These are phyloP conservation scores for Psittacula echo DNA, from an alignment of 2,797 vertebrate genomes.

Conservation along the genomic window DNA sequence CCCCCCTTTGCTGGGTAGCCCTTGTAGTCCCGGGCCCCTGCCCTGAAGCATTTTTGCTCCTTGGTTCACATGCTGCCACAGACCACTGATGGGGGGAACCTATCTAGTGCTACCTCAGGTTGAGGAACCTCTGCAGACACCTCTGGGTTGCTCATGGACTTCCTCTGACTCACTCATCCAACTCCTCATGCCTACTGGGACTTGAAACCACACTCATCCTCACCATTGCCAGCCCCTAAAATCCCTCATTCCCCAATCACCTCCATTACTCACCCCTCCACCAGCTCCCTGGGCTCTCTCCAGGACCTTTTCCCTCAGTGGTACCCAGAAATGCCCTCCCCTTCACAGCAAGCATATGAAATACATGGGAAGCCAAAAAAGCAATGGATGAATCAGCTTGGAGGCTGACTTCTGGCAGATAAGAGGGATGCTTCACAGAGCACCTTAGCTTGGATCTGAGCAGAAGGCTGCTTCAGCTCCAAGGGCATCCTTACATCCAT, in stretches of 20 bases:
- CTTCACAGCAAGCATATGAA: neutral
- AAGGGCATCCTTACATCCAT: neutral
- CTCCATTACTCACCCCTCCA: neutral
- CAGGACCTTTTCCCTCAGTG: neutral
- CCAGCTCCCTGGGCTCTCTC: neutral
- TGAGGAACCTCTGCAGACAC: neutral
- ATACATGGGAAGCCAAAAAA: neutral
- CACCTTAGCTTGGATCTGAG: neutral
- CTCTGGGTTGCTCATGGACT: neutral
- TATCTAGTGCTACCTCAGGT: neutral
- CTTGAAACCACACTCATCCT: neutral
- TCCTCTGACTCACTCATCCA: neutral
- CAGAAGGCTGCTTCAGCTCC: neutral
- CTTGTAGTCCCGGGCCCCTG: fast-evolving
- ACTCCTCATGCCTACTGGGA: neutral
- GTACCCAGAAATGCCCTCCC: neutral
- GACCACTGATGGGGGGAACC: neutral
- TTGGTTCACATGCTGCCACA: neutral
- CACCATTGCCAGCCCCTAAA: neutral
- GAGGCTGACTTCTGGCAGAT: neutral
- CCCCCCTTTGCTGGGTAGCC: neutral
- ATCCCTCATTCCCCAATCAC: neutral
- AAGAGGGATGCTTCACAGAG: neutral
- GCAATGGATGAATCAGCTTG: neutral
- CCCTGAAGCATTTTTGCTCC: neutral